These are phyloP conservation scores for Tolypeutes matacus DNA, from an alignment of 2,797 vertebrate genomes.

Conservation along the genomic window DNA sequence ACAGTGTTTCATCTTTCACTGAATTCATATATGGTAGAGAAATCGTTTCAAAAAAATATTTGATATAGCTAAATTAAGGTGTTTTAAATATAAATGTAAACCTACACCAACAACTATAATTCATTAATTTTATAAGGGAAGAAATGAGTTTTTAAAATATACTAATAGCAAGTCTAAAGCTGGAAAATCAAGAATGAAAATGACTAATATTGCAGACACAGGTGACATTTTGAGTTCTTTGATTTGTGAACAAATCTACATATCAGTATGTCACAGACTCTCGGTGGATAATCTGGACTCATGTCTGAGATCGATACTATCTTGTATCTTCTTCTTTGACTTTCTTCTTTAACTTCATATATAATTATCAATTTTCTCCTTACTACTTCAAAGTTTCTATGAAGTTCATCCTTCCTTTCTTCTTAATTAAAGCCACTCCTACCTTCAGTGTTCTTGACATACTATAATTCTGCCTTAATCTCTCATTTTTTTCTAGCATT, in stretches of 20 bases:
- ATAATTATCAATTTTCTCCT: background rate
- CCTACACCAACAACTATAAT: background rate
- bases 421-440: background rate
- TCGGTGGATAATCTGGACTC: background rate
- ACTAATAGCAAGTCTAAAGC: background rate
- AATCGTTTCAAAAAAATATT: constrained; percentile 1
- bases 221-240: background rate
- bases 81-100: constrained; percentile 17
- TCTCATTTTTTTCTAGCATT: background rate
- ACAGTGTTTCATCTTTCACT: background rate
- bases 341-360: background rate
- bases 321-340: background rate
- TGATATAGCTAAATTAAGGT: background rate
- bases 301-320: background rate
- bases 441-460: background rate
- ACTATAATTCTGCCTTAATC: background rate
- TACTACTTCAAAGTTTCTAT: background rate
- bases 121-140: background rate
- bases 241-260: background rate
- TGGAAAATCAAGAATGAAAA: background rate
- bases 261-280: background rate
- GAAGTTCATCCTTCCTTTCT: background rate
- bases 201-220: background rate
- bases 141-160: background rate
- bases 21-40: background rate